Percentiles rank a stretch among this genome's conserved stretches.
phyloP scores from a whole-genome alignment of 2,113 vertebrate genomes.

The Lagenorhynchus albirostris region DNA sequence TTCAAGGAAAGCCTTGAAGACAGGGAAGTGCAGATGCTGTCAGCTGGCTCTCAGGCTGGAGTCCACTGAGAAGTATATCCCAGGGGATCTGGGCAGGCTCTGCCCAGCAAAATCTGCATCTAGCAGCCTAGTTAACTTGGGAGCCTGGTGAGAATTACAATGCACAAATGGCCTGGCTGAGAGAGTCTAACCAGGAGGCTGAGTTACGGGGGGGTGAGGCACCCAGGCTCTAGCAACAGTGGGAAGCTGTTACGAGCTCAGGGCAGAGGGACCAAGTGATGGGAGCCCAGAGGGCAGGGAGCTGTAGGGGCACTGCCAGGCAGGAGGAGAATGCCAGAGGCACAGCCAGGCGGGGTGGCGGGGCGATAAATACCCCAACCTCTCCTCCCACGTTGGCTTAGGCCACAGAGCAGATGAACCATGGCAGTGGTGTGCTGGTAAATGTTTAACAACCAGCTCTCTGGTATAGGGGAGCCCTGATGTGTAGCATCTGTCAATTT shows the following conservation, averaged over 20 bases:
- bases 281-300: not conserved
- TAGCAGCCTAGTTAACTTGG: fast-evolving
- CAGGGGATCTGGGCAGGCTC: not conserved
- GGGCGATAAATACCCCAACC: no score
- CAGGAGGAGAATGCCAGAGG: not conserved
- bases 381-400: not conserved
- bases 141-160: no score
- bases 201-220: not conserved
- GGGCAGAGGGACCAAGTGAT: not conserved
- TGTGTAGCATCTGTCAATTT: not conserved
- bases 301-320: not conserved
- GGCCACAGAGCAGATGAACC: no score
- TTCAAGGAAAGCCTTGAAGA: not conserved
- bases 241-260: not conserved
- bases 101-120: not conserved
- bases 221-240: no score
- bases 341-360: not conserved
- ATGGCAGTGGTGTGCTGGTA: not conserved
- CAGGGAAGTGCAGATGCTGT: not conserved
- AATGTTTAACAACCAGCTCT: no score
- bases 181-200: not conserved
- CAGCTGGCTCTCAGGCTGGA: not conserved
- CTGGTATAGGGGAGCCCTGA: not conserved
- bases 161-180: not conserved
- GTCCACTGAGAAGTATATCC: not conserved